These are phyloP conservation scores for Moxostoma hubbsi DNA, from an alignment of 2,797 vertebrate genomes.

Conservation along the genomic window DNA sequence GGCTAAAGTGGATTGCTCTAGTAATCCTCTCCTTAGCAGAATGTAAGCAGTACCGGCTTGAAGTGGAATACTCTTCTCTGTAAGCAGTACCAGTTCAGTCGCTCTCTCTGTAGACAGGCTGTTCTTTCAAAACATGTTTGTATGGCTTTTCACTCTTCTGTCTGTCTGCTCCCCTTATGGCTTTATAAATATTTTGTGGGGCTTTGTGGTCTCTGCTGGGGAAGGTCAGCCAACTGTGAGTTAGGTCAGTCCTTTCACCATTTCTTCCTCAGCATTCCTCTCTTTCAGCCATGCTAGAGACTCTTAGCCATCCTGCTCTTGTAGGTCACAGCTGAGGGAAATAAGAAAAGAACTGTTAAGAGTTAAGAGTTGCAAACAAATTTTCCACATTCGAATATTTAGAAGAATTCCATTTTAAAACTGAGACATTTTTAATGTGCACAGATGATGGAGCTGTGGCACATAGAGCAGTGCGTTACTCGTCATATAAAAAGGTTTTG, in stretches of 20 bases:
- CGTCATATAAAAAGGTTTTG: too few species aligned
- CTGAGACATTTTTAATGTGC: too few species aligned
- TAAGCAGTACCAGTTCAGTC: slow-evolving; percentile 4
- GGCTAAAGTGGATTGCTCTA: slow-evolving; percentile 5
- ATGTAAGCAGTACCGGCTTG: not conserved
- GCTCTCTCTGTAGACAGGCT: slow-evolving; percentile 6
- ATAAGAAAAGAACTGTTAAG: slow-evolving; percentile 33
- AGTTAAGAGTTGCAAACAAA: too few species aligned
- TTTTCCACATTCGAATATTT: too few species aligned
- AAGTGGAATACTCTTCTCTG: too few species aligned
- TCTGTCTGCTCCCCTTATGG: slow-evolving; percentile 35
- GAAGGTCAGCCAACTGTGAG: slow-evolving; percentile 41
- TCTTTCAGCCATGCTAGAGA: slow-evolving; percentile 15
- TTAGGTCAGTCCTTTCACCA: slow-evolving; percentile 32
- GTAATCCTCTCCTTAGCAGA: slow-evolving; percentile 15
- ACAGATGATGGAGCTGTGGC: too few species aligned
- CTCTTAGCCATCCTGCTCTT: slow-evolving; percentile 72
- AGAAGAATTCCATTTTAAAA: too few species aligned
- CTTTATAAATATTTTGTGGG: slow-evolving; percentile 25
- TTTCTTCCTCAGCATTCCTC: slow-evolving; percentile 22
- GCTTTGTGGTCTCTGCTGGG: slow-evolving; percentile 29
- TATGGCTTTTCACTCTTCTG: slow-evolving; percentile 14
- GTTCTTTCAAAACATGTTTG: slow-evolving; percentile 7
- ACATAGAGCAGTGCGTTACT: too few species aligned
- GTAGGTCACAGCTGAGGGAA: slow-evolving; percentile 73